phyloP scores from a whole-genome alignment of 2,888 invertebrate genomes.

The Nasonovia ribisnigri region DNA sequence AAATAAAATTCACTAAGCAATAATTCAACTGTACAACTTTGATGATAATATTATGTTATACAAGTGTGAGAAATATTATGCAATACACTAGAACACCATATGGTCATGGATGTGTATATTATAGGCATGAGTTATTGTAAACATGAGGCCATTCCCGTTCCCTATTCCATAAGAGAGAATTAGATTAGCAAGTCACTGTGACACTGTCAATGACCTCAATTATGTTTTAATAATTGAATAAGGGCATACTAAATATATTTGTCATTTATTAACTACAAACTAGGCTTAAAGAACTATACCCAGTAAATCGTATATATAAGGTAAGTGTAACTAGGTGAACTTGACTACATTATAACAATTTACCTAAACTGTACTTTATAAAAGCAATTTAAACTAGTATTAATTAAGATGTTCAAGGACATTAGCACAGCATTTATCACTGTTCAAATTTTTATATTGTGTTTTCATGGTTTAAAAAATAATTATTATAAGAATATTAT shows the following conservation, averaged over 20 bases:
- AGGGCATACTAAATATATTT: slow-evolving; percentile 24
- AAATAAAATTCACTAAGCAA: neutral
- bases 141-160: slow-evolving; percentile 49
- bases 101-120: slow-evolving; percentile 39
- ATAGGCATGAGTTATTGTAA: slow-evolving; percentile 38
- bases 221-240: slow-evolving; percentile 34
- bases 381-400: neutral
- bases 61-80: slow-evolving; percentile 46
- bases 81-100: slow-evolving; percentile 53
- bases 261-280: neutral
- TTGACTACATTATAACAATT: neutral
- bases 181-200: slow-evolving; percentile 54
- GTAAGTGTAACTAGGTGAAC: neutral
- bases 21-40: neutral
- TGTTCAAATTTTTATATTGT: neutral
- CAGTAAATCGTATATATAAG: neutral
- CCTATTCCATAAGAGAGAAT: slow-evolving; percentile 59
- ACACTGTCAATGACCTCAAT: slow-evolving; percentile 53
- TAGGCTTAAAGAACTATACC: neutral
- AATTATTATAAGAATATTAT: neutral
- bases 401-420: neutral
- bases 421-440: neutral
- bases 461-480: neutral
- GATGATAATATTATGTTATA: neutral
- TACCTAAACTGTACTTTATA: neutral